Conservation (phyloP, 1,140 invertebrate species). For the Ditylenchus dipsaci region DNA sequence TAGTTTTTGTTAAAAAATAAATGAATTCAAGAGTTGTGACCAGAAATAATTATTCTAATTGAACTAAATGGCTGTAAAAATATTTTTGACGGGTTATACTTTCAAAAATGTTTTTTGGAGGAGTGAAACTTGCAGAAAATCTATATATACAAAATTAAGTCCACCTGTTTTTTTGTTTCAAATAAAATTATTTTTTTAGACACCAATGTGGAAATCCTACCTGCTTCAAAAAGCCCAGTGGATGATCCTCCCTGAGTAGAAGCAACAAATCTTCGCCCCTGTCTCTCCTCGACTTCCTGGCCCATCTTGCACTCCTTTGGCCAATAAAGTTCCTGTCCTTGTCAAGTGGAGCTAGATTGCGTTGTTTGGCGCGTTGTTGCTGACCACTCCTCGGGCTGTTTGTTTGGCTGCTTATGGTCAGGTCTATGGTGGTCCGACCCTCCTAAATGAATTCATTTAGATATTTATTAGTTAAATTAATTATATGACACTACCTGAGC, state of each 20-base stretch:
- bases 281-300: conserved; percentile 9
- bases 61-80: too few species aligned
- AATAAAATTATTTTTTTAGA: too few species aligned
- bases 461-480: too few species aligned
- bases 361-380: neutral
- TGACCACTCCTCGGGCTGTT: neutral
- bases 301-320: neutral
- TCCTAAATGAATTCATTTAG: neutral
- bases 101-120: too few species aligned
- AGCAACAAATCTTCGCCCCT: conserved; percentile 25
- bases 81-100: too few species aligned
- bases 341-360: neutral
- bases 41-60: too few species aligned
- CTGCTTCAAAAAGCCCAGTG: conserved; percentile 29
- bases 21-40: too few species aligned
- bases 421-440: neutral
- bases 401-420: neutral
- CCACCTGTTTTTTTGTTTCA: too few species aligned
- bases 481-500: conserved; percentile 20
- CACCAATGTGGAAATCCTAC: too few species aligned
- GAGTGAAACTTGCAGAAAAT: too few species aligned
- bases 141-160: too few species aligned
- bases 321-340: neutral
- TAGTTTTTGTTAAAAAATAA: too few species aligned
- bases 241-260: conserved; percentile 24